Evolutionary conservation across 2,113 vertebrate species (phyloP), one percentile per base, ranked within the genome.

Genomic region (Gopherus evgoodei): DNA sequence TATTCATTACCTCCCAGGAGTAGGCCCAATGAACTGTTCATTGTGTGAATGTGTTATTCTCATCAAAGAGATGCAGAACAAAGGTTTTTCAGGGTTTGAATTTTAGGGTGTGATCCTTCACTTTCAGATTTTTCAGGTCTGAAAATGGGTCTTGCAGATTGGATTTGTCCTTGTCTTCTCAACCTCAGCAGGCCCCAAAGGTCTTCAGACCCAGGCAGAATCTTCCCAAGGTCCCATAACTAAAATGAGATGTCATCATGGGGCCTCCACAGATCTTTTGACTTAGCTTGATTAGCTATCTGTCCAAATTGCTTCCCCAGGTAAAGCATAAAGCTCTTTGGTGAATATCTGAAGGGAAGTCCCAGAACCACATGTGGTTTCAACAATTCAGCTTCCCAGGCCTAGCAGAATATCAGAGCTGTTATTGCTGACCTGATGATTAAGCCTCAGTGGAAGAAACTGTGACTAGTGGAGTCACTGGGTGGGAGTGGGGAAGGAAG

Each of bases 141-240:
- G 25, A 89, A 96, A 80, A 16, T 24, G 81, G 79, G 81, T 1
- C 16, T 94, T 81, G 35, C 92, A 80, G 85, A 85, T 84, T 94
- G 84, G 94, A n/a, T 94, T 95, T 93, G 94, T 92, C 44, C 4
- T 81, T 65, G 5, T 91, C n/a, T 91, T 92, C 47, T 93, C 4
- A 50, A 31, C 27, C 13, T 91, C 86, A 42, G 49, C 69, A 97
- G 85, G 84, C 47, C n/a, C 11, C 56, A 59, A 94, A 93, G 84
- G 86, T 81, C 91, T 97, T 85, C 89, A 75, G 38, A 81, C 89
- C 27, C 38, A 81, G 6, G 69, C 82, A 96, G 25, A 59, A 90
- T 96, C 82, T 93, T 96, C 95, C 87, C 29, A 59, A 88, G 75
- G 93, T 79, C 78, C 11, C 59, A 81, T 95, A 49, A 86, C 62